A percentile compares a stretch with the other conserved stretches of the same genome.
Evolutionary conservation across 1,140 invertebrate genomes (phyloP).

Genomic region (Drepana arcuata): DNA sequence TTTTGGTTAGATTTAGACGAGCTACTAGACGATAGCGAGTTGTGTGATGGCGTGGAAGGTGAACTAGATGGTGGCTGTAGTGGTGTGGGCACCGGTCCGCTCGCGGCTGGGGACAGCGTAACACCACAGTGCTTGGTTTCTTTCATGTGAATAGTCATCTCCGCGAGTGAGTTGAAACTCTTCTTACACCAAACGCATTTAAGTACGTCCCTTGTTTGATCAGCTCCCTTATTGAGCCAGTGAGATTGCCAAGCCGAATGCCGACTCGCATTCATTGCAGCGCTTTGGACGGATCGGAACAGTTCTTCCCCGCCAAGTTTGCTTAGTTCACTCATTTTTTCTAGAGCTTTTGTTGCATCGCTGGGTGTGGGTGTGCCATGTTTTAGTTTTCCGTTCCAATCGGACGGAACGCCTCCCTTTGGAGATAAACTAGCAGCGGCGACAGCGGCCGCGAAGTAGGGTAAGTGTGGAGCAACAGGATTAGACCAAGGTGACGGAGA

Average conservation of each 20-base stretch:
- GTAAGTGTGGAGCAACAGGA: slow-evolving; percentile 82
- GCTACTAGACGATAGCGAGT: slow-evolving; percentile 71
- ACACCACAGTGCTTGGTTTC: slow-evolving; percentile 93
- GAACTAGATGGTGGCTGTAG: slow-evolving; percentile 73
- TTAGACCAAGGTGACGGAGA: slow-evolving; percentile 83
- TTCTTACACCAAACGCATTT: slow-evolving; percentile 98
- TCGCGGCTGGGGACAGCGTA: slow-evolving; percentile 77
- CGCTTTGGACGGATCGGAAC: slow-evolving; percentile 75
- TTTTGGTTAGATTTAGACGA: slow-evolving; percentile 79
- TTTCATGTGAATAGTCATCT: slow-evolving; percentile 95
- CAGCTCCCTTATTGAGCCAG: slow-evolving; percentile 94
- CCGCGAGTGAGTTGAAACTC: slow-evolving; percentile 90
- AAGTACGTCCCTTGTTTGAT: slow-evolving; percentile 93
- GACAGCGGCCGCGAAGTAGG: slow-evolving; percentile 86
- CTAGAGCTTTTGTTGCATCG: slow-evolving; percentile 88
- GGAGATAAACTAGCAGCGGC: slow-evolving; percentile 80
- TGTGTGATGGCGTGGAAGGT: slow-evolving; percentile 73
- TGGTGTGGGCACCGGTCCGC: slow-evolving; percentile 73
- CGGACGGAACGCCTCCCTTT: slow-evolving; percentile 74
- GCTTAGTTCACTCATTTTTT: slow-evolving; percentile 93
- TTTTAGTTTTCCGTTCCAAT: slow-evolving; percentile 89
- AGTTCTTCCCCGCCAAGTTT: slow-evolving; percentile 84
- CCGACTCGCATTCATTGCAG: slow-evolving; percentile 67
- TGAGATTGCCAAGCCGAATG: slow-evolving; percentile 95
- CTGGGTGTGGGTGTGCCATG: slow-evolving; percentile 76